These are phyloP conservation scores for Junonia oenone DNA, from an alignment of 2,888 invertebrate species.

Conservation along the genomic window DNA sequence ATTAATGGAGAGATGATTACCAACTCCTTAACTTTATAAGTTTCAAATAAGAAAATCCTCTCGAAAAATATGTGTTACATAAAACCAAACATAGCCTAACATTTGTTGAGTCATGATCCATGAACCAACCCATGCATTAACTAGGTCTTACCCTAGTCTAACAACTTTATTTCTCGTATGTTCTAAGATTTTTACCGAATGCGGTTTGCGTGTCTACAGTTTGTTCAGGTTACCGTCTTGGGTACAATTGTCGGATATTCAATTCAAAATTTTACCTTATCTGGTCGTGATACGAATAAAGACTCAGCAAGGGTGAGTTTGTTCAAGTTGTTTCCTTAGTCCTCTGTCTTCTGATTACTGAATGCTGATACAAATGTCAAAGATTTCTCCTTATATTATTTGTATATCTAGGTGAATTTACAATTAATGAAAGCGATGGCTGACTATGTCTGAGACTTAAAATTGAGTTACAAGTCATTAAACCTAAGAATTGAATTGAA, in stretches of 20 bases:
- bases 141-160: background rate
- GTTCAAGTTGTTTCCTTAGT: slow-evolving; percentile 11
- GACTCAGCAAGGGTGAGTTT: slow-evolving; percentile 8
- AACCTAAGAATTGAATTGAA: no score
- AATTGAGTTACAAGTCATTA: no score
- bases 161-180: background rate
- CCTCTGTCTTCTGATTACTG: slow-evolving; percentile 5
- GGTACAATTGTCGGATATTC: slow-evolving; percentile 11
- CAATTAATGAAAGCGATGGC: background rate
- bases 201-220: slow-evolving; percentile 48
- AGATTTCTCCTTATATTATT: background rate
- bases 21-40: no score
- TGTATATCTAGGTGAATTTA: background rate
- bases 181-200: slow-evolving; percentile 50
- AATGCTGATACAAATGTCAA: slow-evolving; percentile 14
- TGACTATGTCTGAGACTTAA: no score
- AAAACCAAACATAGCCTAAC: no score
- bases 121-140: background rate
- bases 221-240: slow-evolving; percentile 46
- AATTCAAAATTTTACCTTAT: slow-evolving; percentile 12
- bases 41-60: no score
- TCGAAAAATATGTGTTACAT: no score
- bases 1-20: no score
- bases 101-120: background rate
- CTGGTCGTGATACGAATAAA: slow-evolving; percentile 9